Evolutionary conservation across 2,113 vertebrate species (phyloP).

Genomic region (Todiramphus chloris): DNA sequence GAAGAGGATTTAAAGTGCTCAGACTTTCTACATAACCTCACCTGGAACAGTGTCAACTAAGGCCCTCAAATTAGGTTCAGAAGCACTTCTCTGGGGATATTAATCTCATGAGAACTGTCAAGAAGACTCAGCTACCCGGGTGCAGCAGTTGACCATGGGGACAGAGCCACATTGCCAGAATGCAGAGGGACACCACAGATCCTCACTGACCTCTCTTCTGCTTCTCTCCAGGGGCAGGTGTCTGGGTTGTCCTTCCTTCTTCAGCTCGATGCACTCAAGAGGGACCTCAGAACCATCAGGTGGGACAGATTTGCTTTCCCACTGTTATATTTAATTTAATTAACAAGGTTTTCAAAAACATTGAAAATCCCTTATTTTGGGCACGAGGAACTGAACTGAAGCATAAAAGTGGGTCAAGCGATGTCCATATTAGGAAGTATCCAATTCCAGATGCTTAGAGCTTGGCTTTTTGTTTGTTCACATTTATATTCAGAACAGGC

Average conservation of each 20-base stretch:
- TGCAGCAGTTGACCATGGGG: not conserved
- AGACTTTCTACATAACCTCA: not conserved
- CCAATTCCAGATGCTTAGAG: not conserved
- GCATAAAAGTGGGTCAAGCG: not conserved
- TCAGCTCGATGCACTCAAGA: not conserved
- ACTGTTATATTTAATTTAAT: not conserved
- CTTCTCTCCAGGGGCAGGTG: not conserved
- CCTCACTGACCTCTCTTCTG: not conserved
- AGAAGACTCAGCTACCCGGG: not conserved
- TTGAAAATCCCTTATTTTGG: not conserved
- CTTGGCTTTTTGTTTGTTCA: not conserved
- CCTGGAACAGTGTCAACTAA: not conserved
- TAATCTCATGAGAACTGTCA: not conserved
- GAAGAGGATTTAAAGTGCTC: not conserved
- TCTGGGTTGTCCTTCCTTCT: too few relatives aligned
- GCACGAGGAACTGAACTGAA: not conserved
- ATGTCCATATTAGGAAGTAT: rapidly evolving
- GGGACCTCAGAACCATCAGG: not conserved
- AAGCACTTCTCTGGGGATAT: not conserved
- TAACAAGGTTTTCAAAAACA: not conserved
- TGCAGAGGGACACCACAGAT: not conserved
- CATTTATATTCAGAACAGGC: not conserved
- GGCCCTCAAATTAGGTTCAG: not conserved
- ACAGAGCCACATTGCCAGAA: not conserved
- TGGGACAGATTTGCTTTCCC: not conserved